Conservation (phyloP, 2,113 vertebrate genomes). For the Corvus moneduloides region DNA sequence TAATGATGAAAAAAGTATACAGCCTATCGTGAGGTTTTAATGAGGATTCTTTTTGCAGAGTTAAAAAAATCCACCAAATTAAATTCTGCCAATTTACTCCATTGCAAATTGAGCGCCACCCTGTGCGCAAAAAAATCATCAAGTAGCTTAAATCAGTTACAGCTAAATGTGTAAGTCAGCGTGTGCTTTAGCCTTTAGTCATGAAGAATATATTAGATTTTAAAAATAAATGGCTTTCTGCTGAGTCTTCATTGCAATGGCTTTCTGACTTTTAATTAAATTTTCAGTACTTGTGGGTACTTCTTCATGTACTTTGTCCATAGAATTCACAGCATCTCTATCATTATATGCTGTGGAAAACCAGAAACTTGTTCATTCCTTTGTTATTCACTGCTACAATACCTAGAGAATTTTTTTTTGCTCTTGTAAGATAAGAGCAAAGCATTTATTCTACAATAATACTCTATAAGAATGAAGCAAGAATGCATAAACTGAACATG, state of each 20-base stretch:
- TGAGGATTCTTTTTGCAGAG: conserved; percentile 92
- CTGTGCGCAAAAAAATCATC: conserved; percentile 86
- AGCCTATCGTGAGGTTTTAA: conserved; percentile 89
- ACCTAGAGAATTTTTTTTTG: conserved; percentile 62
- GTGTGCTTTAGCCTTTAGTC: conserved; percentile 85
- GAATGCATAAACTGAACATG: conserved; percentile 68
- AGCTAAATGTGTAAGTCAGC: conserved; percentile 93
- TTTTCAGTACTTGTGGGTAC: conserved; percentile 81
- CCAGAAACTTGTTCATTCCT: conserved; percentile 80
- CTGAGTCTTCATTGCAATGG: conserved; percentile 83
- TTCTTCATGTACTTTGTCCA: conserved; percentile 75
- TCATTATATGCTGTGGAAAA: conserved; percentile 71
- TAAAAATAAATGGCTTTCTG: conserved; percentile 93
- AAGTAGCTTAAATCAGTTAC: conserved; percentile 88
- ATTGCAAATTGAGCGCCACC: conserved; percentile 90
- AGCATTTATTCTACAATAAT: conserved; percentile 66
- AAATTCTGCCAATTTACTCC: conserved; percentile 94
- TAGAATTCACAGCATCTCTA: conserved; percentile 70
- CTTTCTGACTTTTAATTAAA: conserved; percentile 96
- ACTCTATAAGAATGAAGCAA: conserved; percentile 66
- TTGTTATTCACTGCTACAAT: conserved; percentile 70
- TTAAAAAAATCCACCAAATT: conserved; percentile 97
- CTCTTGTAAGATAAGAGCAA: conserved; percentile 67
- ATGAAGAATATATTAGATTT: conserved; percentile 93
- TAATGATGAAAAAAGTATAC: conserved; percentile 93